Evolutionary conservation across 2,113 vertebrate species (phyloP), one percentile per base, ranked within the genome.

Genomic region (Osmerus eperlanus): DNA sequence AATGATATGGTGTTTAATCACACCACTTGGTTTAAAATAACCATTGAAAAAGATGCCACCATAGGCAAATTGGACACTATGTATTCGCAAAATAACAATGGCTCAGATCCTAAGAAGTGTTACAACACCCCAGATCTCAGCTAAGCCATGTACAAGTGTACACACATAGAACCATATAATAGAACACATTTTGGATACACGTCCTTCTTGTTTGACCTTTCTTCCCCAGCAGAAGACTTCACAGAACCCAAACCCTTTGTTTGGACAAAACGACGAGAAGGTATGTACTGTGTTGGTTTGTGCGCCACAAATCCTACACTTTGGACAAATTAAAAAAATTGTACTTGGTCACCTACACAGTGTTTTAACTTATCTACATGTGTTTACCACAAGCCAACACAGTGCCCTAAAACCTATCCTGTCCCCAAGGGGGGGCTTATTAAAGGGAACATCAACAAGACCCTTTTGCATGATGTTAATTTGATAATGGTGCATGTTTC

Each of bases 391-490:
- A 67, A 36, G 2, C 64, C 64, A 21, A 67, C 63, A 73, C 51
- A 66, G 52, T 73, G 71, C 23, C 64, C 71, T 23, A 65, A 32
- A 32, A 28, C 28, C 6, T 66, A 73, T 32, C 71, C 71, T 13
- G 16, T 55, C 52, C 71, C 53, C 16, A 18, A 32, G n/a, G 28
- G 25, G 3, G 63, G 53, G 5, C 19, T 53, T 4, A 28, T 56
- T 13, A 56, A 68, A 68, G 64, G 64, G 9, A 59, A 73, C 21
- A 6, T 67, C 8, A 54, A 55, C 18, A 67, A 73, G 21, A 73
- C 55, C n/a, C 8, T 73, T 3, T 41, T 73, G n/a, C 72, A 73
- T 67, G 64, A 73, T 36, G 14, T 36, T 3, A 41, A 19, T 67
- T 29, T 67, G 1, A 13, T 59, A 2, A 67, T 52, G 71, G 63